Evolutionary conservation across 64 coral and sea anemone species (phyloP).

Genomic region (Pachyseris speciosa): DNA sequence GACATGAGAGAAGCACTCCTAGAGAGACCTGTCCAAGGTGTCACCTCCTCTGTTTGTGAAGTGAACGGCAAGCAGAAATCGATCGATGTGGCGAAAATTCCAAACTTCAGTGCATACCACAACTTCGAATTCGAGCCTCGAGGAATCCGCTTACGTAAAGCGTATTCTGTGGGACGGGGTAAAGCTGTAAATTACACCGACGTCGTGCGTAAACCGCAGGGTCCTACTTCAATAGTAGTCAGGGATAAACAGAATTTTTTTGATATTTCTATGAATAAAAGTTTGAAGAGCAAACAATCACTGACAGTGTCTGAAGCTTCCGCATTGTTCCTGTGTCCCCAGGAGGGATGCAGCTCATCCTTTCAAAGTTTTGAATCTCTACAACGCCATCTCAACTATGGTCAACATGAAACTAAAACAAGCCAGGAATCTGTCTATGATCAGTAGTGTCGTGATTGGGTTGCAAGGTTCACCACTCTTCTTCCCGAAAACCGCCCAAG

Average conservation of each 20-base stretch:
- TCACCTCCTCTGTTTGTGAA: not conserved
- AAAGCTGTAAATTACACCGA: not conserved
- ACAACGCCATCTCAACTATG: slow-evolving; percentile 16
- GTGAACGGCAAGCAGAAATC: slow-evolving; percentile 22
- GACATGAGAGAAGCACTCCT: slow-evolving; percentile 28
- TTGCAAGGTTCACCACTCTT: not conserved
- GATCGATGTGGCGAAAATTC: slow-evolving; percentile 22
- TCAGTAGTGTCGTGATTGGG: slow-evolving; percentile 16
- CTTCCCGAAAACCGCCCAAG: not conserved
- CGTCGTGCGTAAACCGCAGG: slow-evolving; percentile 12
- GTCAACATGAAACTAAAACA: slow-evolving; percentile 15
- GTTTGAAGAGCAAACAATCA: not conserved
- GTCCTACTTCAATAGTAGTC: slow-evolving; percentile 12
- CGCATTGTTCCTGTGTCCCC: not conserved
- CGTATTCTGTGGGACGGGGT: slow-evolving; percentile 9
- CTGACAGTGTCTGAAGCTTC: not conserved
- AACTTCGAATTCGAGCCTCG: not conserved
- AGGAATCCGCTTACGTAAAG: not conserved
- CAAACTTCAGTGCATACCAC: slow-evolving; percentile 22
- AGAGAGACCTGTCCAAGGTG: not conserved
- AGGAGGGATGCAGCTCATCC: not conserved
- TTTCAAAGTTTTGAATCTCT: slow-evolving; percentile 12
- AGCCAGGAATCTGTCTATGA: slow-evolving; percentile 25
- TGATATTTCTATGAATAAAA: not conserved
- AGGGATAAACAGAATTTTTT: not conserved